phyloP scores from a whole-genome alignment of 1,140 invertebrate genomes.

The Thalassaphorura encarpata region DNA sequence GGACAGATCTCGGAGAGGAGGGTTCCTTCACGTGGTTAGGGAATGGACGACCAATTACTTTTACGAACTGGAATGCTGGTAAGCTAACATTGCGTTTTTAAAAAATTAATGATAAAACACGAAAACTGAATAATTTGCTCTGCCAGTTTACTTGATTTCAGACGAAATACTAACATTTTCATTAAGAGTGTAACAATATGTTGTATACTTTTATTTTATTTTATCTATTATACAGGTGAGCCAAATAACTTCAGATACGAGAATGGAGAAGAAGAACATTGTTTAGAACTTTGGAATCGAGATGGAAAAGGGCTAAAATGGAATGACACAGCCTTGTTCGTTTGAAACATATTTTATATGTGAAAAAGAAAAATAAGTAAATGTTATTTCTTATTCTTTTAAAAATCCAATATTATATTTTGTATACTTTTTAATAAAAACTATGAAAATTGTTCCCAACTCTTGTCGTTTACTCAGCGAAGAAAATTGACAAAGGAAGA shows the following conservation, averaged over 20 bases:
- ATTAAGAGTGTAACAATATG: not conserved
- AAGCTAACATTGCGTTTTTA: too few species aligned
- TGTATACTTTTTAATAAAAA: too few species aligned
- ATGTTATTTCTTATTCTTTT: too few species aligned
- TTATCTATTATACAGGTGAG: constrained; percentile 44
- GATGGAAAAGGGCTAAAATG: constrained; percentile 83
- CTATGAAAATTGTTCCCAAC: too few species aligned
- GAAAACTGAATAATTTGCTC: too few species aligned
- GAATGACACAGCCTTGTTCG: constrained; percentile 84
- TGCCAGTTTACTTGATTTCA: too few species aligned
- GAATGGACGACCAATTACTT: constrained; percentile 72
- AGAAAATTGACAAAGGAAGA: too few species aligned
- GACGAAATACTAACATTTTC: constrained; percentile 1
- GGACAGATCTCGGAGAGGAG: constrained; percentile 79
- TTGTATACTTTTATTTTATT: not conserved
- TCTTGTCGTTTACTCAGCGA: too few species aligned
- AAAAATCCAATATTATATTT: too few species aligned
- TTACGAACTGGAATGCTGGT: constrained; percentile 81
- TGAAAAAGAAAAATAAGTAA: constrained; percentile 42
- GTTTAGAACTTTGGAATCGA: constrained; percentile 78
- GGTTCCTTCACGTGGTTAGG: constrained; percentile 88
- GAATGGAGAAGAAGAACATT: constrained; percentile 84
- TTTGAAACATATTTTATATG: constrained; percentile 87
- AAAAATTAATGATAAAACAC: too few species aligned
- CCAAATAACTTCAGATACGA: constrained; percentile 86